Conservation (phyloP, 2,888 invertebrate genomes). For the Chrysotoxum bicinctum region DNA sequence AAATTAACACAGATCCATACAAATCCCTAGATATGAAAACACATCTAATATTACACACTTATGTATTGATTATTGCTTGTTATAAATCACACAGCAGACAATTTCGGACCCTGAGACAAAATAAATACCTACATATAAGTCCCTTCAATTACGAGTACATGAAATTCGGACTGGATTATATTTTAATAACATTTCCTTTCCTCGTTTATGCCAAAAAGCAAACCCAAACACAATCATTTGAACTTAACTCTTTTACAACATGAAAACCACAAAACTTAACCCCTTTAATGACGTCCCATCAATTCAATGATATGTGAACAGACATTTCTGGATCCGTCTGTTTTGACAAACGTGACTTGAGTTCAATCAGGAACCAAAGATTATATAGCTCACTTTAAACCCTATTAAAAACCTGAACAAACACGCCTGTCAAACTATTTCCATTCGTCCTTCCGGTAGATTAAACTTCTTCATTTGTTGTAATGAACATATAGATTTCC, state of each 20-base stretch:
- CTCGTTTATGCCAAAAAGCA: no score
- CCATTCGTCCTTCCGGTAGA: constrained; percentile 50
- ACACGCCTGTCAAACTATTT: constrained; percentile 41
- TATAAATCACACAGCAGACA: no score
- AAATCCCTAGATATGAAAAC: no score
- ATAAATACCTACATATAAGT: no score
- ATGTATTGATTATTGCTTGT: no score
- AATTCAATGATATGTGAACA: not conserved
- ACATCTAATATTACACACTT: no score
- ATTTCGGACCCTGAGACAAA: no score
- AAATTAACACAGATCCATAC: no score
- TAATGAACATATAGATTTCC: constrained; percentile 25
- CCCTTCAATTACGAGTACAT: no score
- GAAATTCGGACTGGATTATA: no score
- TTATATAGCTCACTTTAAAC: constrained; percentile 22
- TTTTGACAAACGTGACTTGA: constrained; percentile 25
- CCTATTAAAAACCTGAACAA: constrained; percentile 37
- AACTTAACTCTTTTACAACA: not conserved
- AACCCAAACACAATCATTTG: not conserved
- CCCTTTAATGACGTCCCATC: not conserved
- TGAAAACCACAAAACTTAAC: not conserved
- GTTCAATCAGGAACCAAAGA: constrained; percentile 37
- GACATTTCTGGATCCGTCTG: not conserved
- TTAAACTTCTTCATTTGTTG: constrained; percentile 58
- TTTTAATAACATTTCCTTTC: no score